A percentile compares a stretch with the other conserved stretches of the same genome.
These are phyloP conservation scores for Parazoanthus swiftii DNA, from an alignment of 92 coral and sea anemone genomes.

Conservation along the genomic window DNA sequence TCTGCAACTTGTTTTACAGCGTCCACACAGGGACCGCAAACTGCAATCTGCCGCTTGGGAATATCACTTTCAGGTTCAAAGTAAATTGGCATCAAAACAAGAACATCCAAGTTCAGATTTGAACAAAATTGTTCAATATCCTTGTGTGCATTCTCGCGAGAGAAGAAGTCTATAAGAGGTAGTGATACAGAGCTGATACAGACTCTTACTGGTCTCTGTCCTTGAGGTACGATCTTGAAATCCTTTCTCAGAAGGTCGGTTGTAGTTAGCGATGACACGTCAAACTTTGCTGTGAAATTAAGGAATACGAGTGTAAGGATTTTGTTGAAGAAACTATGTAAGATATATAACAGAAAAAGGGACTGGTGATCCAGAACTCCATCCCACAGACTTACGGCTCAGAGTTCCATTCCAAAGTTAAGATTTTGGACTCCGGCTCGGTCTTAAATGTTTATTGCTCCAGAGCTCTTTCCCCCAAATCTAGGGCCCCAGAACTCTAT, in stretches of 20 bases:
- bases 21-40: conserved; percentile 59
- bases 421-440: too few species aligned
- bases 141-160: conserved; percentile 47
- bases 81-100: conserved; percentile 76
- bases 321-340: neutral
- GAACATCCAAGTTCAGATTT: conserved; percentile 46
- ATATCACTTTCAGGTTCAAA: conserved; percentile 61
- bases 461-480: too few species aligned
- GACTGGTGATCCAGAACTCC: too few species aligned
- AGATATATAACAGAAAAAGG: too few species aligned
- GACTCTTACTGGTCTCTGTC: conserved; percentile 35
- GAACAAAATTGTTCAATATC: conserved; percentile 54
- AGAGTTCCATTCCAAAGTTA: too few species aligned
- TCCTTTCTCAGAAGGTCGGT: conserved; percentile 76
- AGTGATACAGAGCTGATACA: conserved; percentile 76
- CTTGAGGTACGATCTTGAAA: conserved; percentile 71
- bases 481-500: too few species aligned
- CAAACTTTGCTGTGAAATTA: conserved; percentile 73
- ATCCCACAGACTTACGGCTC: too few species aligned
- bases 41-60: conserved; percentile 75
- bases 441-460: too few species aligned
- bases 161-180: conserved; percentile 53
- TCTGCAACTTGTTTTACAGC: conserved; percentile 46
- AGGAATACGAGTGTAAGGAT: neutral
- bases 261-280: conserved; percentile 63